phyloP scores from a whole-genome alignment of 2,888 invertebrate species.

The Leptopterna dolabrata region DNA sequence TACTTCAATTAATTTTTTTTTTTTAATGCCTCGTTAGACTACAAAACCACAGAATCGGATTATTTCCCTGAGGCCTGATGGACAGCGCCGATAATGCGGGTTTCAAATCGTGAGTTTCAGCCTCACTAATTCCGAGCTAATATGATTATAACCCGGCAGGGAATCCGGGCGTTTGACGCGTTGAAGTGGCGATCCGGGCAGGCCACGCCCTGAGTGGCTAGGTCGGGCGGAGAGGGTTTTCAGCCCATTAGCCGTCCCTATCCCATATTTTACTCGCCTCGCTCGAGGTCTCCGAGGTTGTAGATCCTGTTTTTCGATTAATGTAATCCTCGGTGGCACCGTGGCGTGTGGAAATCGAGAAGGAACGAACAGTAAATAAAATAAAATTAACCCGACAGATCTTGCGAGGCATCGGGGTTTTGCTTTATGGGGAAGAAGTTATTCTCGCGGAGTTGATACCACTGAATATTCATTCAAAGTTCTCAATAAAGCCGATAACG shows the following conservation, averaged over 20 bases:
- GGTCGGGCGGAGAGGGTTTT: not conserved
- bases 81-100: not conserved
- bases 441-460: not conserved
- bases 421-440: not conserved
- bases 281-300: not conserved
- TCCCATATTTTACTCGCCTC: not conserved
- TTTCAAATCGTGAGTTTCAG: conserved; percentile 23
- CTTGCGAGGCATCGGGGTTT: not conserved
- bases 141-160: not conserved
- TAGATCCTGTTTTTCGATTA: conserved; percentile 2
- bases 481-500: not conserved
- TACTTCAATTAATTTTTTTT: not conserved
- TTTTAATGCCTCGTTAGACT: not conserved
- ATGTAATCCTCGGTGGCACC: not conserved
- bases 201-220: not conserved
- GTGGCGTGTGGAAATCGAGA: not conserved
- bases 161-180: not conserved
- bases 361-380: not conserved
- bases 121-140: conserved; percentile 17
- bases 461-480: not conserved
- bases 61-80: not conserved
- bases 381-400: not conserved
- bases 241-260: not conserved
- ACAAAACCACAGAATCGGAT: not conserved
- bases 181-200: not conserved